Conservation (phyloP, 2,888 invertebrate species). For the Chelonus formosanus region DNA sequence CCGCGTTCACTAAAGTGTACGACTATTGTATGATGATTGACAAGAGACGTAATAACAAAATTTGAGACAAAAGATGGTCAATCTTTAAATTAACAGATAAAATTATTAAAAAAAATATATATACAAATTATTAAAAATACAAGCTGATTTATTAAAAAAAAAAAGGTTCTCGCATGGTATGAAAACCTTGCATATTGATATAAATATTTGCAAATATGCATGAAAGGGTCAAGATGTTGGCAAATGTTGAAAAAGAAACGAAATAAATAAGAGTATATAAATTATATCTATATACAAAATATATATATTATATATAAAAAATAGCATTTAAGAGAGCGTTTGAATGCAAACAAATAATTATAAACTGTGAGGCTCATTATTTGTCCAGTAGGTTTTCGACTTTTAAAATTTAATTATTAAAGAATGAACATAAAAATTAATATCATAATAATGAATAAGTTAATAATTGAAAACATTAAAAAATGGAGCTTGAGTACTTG, state of each 20-base stretch:
- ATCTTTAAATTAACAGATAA: conserved; percentile 25
- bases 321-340: conserved; percentile 35
- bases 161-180: not conserved
- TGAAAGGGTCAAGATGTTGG: conserved; percentile 18
- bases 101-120: conserved; percentile 19
- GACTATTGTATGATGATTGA: conserved; percentile 40
- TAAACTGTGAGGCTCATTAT: conserved; percentile 12
- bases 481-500: not conserved
- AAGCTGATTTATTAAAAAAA: conserved; percentile 5
- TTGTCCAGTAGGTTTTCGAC: conserved; percentile 16
- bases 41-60: conserved; percentile 30
- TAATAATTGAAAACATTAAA: too few relatives aligned
- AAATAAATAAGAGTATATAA: conserved; percentile 34
- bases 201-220: too few relatives aligned
- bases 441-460: too few relatives aligned
- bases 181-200: too few relatives aligned
- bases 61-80: conserved; percentile 25
- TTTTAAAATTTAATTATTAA: not conserved
- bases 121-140: conserved; percentile 18
- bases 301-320: conserved; percentile 30
- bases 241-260: conserved; percentile 38
- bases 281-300: conserved; percentile 18
- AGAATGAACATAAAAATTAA: not conserved
- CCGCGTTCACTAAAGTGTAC: conserved; percentile 55
- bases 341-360: conserved; percentile 25